Evolutionary conservation across 1,140 invertebrate genomes (phyloP).

Genomic region (Thalassaphorura encarpata): DNA sequence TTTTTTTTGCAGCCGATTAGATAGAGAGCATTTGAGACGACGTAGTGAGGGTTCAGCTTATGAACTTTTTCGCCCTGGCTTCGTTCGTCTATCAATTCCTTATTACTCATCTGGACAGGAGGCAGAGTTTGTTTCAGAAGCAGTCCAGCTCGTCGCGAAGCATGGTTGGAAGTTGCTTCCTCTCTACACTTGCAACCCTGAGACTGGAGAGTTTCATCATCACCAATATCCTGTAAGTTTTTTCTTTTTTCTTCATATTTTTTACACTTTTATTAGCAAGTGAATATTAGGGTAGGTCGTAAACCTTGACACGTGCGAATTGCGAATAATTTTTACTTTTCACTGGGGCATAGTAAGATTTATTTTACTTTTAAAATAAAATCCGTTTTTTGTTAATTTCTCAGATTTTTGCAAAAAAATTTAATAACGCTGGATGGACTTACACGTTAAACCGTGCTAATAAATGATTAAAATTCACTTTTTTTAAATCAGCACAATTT

Average conservation of each 20-base stretch:
- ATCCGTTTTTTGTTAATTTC: too few relatives aligned
- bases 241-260: conserved; percentile 1
- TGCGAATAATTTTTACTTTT: too few relatives aligned
- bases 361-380: too few relatives aligned
- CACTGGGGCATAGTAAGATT: too few relatives aligned
- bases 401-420: too few relatives aligned
- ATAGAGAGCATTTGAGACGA: conserved; percentile 49
- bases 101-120: conserved; percentile 73
- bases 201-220: conserved; percentile 84
- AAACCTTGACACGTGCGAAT: too few relatives aligned
- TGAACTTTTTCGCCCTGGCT: conserved; percentile 75
- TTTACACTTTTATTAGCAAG: background rate
- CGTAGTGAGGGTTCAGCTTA: conserved; percentile 50
- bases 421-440: too few relatives aligned
- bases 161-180: conserved; percentile 79
- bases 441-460: background rate
- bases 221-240: conserved; percentile 54
- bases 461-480: too few relatives aligned
- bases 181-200: conserved; percentile 71
- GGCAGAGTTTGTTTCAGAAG: conserved; percentile 69
- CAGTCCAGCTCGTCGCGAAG: conserved; percentile 74
- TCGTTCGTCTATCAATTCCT: conserved; percentile 71
- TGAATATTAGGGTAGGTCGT: background rate
- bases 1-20: conserved; percentile 42
- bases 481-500: too few relatives aligned